Evolutionary conservation across 1,140 invertebrate species (phyloP).

Genomic region (Drosophila triauraria): DNA sequence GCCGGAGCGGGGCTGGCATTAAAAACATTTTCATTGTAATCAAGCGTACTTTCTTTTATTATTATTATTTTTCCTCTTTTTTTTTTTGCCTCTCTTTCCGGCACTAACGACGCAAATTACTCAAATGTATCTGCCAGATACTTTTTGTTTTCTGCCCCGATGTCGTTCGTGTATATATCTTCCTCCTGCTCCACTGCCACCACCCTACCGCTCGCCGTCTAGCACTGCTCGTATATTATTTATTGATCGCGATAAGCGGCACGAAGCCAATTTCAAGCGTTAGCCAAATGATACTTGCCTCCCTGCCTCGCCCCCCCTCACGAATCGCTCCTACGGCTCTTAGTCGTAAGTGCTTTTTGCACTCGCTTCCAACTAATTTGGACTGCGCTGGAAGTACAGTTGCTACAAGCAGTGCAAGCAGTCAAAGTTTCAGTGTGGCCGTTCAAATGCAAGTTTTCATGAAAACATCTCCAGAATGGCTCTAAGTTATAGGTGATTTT

Average conservation of each 20-base stretch:
- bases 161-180: slow-evolving; percentile 61
- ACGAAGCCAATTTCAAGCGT: slow-evolving; percentile 82
- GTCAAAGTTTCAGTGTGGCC: neutral
- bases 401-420: neutral
- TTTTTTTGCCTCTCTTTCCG: slow-evolving; percentile 77
- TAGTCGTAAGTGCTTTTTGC: slow-evolving; percentile 63
- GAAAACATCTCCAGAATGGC: neutral
- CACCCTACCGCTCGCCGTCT: slow-evolving; percentile 32
- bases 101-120: slow-evolving; percentile 82
- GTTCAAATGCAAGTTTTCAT: neutral
- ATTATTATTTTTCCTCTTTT: slow-evolving; percentile 63
- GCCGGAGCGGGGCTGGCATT: slow-evolving; percentile 44
- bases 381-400: neutral
- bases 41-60: slow-evolving; percentile 84
- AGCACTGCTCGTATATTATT: slow-evolving; percentile 76
- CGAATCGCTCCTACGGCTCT: slow-evolving; percentile 13
- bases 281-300: slow-evolving; percentile 70
- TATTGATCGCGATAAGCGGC: slow-evolving; percentile 83
- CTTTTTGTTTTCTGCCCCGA: slow-evolving; percentile 67
- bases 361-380: slow-evolving; percentile 39
- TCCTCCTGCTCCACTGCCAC: slow-evolving; percentile 8
- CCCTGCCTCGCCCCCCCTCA: neutral
- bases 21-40: slow-evolving; percentile 84
- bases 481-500: neutral
- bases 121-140: slow-evolving; percentile 83